Evolutionary conservation across 64 coral and sea anemone species (phyloP).

Genomic region (Anthopleura sola): DNA sequence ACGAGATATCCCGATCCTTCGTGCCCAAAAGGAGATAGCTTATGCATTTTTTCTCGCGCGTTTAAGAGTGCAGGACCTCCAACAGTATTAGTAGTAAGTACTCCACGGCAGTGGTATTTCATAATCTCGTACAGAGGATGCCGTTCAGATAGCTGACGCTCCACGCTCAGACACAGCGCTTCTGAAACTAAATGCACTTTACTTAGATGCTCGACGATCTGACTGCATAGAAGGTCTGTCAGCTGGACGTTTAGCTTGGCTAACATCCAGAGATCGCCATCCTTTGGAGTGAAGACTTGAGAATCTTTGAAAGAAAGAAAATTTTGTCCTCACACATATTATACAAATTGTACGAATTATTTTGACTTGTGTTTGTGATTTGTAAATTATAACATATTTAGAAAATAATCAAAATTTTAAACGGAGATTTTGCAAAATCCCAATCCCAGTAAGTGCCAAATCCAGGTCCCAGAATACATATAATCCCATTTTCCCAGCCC

Average conservation of each 20-base stretch:
- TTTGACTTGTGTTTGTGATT: no score
- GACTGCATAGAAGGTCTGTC: slow-evolving; percentile 24
- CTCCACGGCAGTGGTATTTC: slow-evolving; percentile 48
- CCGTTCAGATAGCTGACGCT: slow-evolving; percentile 32
- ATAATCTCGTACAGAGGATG: slow-evolving; percentile 43
- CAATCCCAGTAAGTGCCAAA: no score
- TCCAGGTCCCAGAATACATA: no score
- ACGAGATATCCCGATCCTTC: slow-evolving; percentile 4
- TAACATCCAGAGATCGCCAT: slow-evolving; percentile 36
- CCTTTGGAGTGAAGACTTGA: slow-evolving; percentile 40
- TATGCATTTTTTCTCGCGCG: neutral
- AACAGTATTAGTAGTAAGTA: slow-evolving; percentile 26
- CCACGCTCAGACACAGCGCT: slow-evolving; percentile 38
- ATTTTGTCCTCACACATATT: no score
- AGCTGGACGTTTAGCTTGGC: slow-evolving; percentile 48
- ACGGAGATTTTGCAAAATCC: no score
- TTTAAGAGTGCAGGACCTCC: neutral
- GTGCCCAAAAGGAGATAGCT: slow-evolving; percentile 12
- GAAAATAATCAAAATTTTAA: no score
- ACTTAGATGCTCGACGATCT: slow-evolving; percentile 32
- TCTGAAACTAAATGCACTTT: slow-evolving; percentile 37
- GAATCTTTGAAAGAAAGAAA: slow-evolving; percentile 31
- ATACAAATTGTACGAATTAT: no score
- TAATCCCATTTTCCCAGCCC: no score
- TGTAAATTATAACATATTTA: no score